These are phyloP conservation scores for Tupaia tana DNA, from an alignment of 2,113 vertebrate species.

Conservation along the genomic window DNA sequence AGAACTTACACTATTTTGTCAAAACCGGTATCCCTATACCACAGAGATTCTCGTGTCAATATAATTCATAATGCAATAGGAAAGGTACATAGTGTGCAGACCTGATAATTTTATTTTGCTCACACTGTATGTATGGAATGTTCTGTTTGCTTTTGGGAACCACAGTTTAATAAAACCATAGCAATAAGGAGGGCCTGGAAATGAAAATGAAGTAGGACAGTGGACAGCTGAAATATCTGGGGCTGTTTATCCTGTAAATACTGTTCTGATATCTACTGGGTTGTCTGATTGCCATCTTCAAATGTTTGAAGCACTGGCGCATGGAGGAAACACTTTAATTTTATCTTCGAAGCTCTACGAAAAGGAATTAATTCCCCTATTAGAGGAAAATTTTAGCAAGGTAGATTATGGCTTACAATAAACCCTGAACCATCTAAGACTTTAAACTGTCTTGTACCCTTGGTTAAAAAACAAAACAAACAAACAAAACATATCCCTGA, in stretches of 20 bases:
- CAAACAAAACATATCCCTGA: neutral
- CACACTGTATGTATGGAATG: neutral
- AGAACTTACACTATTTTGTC: constrained; percentile 14
- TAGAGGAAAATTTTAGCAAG: neutral
- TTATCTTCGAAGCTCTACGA: neutral
- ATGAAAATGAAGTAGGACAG: neutral
- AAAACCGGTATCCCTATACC: constrained; percentile 23
- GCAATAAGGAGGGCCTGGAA: neutral
- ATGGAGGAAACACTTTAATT: neutral
- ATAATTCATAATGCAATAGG: constrained; percentile 26
- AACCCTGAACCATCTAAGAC: neutral
- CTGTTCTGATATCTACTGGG: neutral
- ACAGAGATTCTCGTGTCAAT: neutral
- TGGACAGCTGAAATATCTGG: neutral
- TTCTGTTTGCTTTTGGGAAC: constrained; percentile 7
- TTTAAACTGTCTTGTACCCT: neutral
- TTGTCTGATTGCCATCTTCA: neutral
- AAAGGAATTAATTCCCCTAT: neutral
- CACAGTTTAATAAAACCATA: neutral
- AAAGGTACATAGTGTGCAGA: neutral
- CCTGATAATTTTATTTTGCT: constrained; percentile 16
- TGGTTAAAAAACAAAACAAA: neutral
- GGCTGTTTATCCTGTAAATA: neutral
- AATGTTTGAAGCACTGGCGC: neutral
- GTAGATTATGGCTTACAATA: neutral